Evolutionary conservation across 2,113 vertebrate genomes (phyloP), one percentile per base, ranked within the genome.

Genomic region (Nipponia nippon): DNA sequence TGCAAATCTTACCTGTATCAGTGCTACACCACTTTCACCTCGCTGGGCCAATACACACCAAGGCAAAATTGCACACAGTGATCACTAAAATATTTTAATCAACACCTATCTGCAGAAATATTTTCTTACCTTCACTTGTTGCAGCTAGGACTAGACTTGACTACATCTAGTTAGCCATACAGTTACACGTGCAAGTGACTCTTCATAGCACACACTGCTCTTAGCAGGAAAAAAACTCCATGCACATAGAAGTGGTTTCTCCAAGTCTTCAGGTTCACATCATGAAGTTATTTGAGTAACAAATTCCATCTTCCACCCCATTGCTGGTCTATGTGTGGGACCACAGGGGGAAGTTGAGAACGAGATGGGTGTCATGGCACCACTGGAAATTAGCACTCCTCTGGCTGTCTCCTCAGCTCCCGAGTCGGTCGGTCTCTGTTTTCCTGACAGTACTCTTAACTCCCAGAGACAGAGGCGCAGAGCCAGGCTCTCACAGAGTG

Each of bases 401-500:
- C 52, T 47, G n/a, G 63, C 80, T 26, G 44, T 8, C 42, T 86
- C 42, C 53, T 62, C 53, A 10, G 59, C 71, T 73, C 66, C 52
- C 0, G 2, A n/a, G 59, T 16, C 25, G 0, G 34, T 20, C 1
- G 0, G 34, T n/a, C 76, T 46, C 75, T 7, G 2, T 18, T 83
- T 36, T 50, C 87, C 78, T 88, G 78, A 75, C 87, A 93, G 81
- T 4, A 22, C 82, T 49, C 34, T 34, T 65, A 34, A 61, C 66
- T 87, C n/a, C 50, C 82, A 88, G 81, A 91, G 83, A 38, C 73
- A 89, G 77, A 56, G 87, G 85, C 82, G 0, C 81, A 85, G 78
- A 85, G 93, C 81, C 93, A 96, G 94, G 59, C 89, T 95, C 80
- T 56, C 94, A 12, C 70, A 62, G 55, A 75, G 77, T 62, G 76